phyloP scores from a whole-genome alignment of 2,888 invertebrate species.

The Drosophila mercatorum region DNA sequence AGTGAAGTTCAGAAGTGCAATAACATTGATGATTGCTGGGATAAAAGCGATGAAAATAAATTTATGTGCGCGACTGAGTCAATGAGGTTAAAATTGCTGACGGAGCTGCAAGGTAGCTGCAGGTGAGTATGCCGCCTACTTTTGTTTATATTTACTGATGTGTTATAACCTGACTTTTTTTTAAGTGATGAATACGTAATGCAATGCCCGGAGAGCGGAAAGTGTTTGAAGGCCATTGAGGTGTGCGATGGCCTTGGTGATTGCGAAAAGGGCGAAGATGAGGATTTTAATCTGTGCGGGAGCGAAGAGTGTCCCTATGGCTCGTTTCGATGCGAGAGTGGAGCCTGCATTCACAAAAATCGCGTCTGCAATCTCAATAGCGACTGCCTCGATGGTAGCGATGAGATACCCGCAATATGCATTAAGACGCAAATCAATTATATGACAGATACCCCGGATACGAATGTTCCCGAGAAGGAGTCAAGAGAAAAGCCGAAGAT shows the following conservation, averaged over 20 bases:
- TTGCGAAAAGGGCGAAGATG: conserved; percentile 71
- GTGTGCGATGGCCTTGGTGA: conserved; percentile 68
- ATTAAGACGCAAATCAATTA: accelerated
- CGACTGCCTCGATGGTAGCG: conserved; percentile 50
- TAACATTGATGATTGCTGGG: conserved; percentile 5
- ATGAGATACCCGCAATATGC: conserved; percentile 34
- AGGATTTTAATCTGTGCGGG: conserved; percentile 63
- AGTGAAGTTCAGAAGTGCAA: conserved; percentile 4
- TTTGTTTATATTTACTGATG: background rate
- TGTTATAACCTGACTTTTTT: background rate
- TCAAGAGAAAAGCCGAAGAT: background rate
- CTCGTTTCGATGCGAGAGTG: conserved; percentile 64
- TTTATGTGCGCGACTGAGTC: conserved; percentile 9
- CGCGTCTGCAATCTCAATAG: conserved; percentile 24
- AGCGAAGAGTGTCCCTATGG: conserved; percentile 62
- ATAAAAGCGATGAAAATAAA: conserved; percentile 43
- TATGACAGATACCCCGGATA: no score
- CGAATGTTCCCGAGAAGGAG: accelerated
- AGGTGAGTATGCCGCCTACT: conserved; percentile 16
- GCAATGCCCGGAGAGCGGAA: conserved; percentile 3
- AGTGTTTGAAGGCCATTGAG: conserved; percentile 37
- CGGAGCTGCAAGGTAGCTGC: conserved; percentile 11
- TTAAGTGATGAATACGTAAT: background rate
- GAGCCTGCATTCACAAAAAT: conserved; percentile 48
- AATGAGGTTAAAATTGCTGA: accelerated